A percentile compares a stretch with the other conserved stretches of the same genome.
phyloP scores from a whole-genome alignment of 2,113 vertebrate genomes.

The Motacilla alba region DNA sequence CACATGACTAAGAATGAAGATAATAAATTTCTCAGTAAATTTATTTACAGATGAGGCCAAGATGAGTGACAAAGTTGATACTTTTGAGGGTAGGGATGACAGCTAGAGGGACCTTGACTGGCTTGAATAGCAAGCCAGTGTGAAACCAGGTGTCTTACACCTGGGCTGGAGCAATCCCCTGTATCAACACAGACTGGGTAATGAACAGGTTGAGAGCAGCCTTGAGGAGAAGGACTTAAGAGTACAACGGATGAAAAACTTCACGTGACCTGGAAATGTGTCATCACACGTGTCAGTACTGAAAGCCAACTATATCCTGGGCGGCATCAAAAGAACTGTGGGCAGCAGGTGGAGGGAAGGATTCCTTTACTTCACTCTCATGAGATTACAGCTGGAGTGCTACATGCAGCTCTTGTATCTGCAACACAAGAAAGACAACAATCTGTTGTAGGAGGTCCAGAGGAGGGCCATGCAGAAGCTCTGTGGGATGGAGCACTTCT shows the following conservation, averaged over 20 bases:
- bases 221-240: not conserved
- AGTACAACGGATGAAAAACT: not conserved
- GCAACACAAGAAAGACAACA: accelerated
- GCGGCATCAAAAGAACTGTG: not conserved
- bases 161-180: accelerated
- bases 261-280: accelerated
- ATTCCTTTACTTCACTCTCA: accelerated
- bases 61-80: too few species aligned
- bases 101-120: not conserved
- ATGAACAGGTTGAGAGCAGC: not conserved
- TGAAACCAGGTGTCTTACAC: not conserved
- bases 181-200: accelerated
- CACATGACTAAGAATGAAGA: not conserved
- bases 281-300: accelerated
- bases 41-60: not conserved
- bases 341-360: not conserved
- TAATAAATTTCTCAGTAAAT: not conserved
- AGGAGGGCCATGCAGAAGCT: accelerated
- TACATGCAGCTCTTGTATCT: not conserved
- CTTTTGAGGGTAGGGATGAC: accelerated
- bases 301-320: accelerated
- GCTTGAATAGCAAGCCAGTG: accelerated
- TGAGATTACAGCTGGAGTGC: accelerated
- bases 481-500: accelerated
- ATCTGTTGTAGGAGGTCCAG: accelerated